phyloP scores from a whole-genome alignment of 2,113 vertebrate species.

The Macquaria ambigua region DNA sequence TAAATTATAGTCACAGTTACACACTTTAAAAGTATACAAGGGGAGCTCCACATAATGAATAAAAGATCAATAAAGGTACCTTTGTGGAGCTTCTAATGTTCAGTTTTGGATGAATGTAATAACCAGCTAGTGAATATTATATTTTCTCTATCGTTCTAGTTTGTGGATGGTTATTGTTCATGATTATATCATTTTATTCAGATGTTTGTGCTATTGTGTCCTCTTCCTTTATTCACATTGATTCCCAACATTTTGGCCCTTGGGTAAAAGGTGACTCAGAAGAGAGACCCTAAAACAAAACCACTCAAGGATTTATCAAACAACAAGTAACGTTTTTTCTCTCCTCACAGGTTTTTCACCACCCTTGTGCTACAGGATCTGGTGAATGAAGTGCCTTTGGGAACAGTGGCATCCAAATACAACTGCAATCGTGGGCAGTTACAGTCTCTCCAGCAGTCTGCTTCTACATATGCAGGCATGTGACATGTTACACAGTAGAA shows the following conservation, averaged over 20 bases:
- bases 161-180: not conserved
- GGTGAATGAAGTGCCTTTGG: constrained; percentile 92
- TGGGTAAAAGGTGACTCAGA: not conserved
- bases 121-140: not conserved
- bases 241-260: not conserved
- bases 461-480: constrained; percentile 94
- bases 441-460: constrained; percentile 97
- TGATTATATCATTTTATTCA: not conserved
- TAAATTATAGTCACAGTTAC: not conserved
- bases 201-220: not conserved
- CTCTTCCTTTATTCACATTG: not conserved
- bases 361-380: constrained; percentile 95
- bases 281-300: not conserved
- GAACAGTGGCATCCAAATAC: constrained; percentile 91
- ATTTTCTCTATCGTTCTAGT: not conserved
- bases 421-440: constrained; percentile 96
- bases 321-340: not conserved
- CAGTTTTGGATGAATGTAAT: not conserved
- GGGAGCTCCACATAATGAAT: not conserved
- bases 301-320: not conserved
- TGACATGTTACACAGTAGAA: not conserved
- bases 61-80: not conserved
- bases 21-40: not conserved
- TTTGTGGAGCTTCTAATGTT: not conserved
- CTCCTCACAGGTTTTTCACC: constrained; percentile 92